Conservation (phyloP, 2,113 vertebrate species). For the Coryphaenoides rupestris region DNA sequence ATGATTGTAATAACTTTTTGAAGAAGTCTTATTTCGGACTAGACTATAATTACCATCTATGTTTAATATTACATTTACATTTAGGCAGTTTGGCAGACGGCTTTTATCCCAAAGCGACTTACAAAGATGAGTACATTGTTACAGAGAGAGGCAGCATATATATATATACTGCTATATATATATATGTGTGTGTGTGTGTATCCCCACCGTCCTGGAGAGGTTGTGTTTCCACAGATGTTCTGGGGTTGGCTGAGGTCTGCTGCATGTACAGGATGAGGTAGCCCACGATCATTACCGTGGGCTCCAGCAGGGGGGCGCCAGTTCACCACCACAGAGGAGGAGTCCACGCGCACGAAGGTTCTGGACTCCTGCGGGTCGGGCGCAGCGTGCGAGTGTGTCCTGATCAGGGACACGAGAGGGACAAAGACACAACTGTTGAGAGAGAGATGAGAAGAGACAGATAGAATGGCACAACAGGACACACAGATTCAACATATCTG, state of each 20-base stretch:
- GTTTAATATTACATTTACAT: no score
- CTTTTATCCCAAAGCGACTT: no score
- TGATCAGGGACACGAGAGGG: slow-evolving; percentile 51
- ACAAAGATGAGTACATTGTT: no score
- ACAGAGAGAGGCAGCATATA: no score
- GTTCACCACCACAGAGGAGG: slow-evolving; percentile 85
- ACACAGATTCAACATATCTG: no score
- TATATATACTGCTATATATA: no score
- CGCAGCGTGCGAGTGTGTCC: slow-evolving; percentile 89
- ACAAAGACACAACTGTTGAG: not conserved
- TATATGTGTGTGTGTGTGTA: no score
- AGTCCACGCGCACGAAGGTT: slow-evolving; percentile 83
- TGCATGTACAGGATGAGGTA: slow-evolving; percentile 88
- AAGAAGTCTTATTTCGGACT: no score
- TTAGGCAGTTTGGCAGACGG: no score
- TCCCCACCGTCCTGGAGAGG: slow-evolving; percentile 84
- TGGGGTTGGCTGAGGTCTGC: slow-evolving; percentile 84
- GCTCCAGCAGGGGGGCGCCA: slow-evolving; percentile 92
- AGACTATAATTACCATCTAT: no score
- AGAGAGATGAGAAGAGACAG: not conserved
- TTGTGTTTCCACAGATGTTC: slow-evolving; percentile 87
- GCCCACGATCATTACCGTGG: slow-evolving; percentile 88
- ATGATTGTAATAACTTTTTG: no score
- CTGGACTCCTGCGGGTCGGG: slow-evolving; percentile 85
- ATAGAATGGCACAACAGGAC: not conserved